Percentiles rank a stretch among this genome's conserved stretches.
These are phyloP conservation scores for Venusia cambrica DNA, from an alignment of 2,888 invertebrate genomes.

Conservation along the genomic window DNA sequence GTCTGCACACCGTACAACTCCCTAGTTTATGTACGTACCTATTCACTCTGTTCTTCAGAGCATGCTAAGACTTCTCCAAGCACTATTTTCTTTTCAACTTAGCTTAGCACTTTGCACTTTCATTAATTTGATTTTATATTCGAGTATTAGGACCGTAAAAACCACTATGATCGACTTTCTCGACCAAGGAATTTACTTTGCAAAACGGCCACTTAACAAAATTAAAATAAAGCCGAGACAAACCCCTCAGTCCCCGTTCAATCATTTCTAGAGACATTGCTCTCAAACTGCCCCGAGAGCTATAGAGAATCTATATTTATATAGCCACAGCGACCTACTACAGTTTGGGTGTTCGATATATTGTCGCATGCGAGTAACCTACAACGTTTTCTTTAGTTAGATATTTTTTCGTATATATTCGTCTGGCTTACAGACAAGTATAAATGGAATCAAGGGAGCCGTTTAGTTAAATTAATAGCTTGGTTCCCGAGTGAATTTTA, in stretches of 20 bases:
- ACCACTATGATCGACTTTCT: slow-evolving; percentile 47
- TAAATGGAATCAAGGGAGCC: slow-evolving; percentile 26
- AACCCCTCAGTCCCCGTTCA: slow-evolving; percentile 75
- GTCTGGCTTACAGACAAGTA: slow-evolving; percentile 24
- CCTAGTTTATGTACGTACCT: too few relatives aligned
- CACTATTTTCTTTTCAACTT: slow-evolving; percentile 33
- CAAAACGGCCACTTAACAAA: slow-evolving; percentile 76
- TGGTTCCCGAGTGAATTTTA: slow-evolving; percentile 26
- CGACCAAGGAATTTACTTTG: slow-evolving; percentile 62
- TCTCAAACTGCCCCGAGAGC: slow-evolving; percentile 65
- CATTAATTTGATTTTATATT: slow-evolving; percentile 38
- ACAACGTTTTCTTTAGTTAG: slow-evolving; percentile 8
- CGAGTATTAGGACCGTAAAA: slow-evolving; percentile 45
- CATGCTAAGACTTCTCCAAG: slow-evolving; percentile 38
- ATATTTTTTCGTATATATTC: slow-evolving; percentile 17
- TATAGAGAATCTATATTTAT: slow-evolving; percentile 48
- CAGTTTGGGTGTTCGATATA: slow-evolving; percentile 45
- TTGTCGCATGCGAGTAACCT: slow-evolving; percentile 31
- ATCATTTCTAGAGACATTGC: slow-evolving; percentile 72
- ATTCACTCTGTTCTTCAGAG: slow-evolving; percentile 31
- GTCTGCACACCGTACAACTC: slow-evolving; percentile 28
- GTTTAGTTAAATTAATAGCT: slow-evolving; percentile 26
- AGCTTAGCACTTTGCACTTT: slow-evolving; percentile 34
- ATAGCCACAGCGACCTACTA: slow-evolving; percentile 40
- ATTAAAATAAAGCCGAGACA: slow-evolving; percentile 74